Base-by-base conservation (phyloP, 2,797 vertebrate species). In the Hippocampus kuda region DNA sequence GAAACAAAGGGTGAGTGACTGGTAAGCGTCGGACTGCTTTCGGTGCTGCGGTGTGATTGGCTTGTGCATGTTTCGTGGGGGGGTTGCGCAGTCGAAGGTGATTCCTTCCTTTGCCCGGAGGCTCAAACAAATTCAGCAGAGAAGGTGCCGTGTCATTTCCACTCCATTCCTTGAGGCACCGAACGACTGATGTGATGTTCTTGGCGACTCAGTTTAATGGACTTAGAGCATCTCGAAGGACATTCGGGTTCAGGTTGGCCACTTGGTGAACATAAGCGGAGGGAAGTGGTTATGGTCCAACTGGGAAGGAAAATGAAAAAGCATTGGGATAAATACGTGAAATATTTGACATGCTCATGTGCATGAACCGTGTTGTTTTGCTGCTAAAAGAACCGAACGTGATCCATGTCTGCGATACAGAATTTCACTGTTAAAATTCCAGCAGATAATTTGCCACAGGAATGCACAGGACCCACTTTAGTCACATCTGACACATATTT, bases 141-240 rank as follows among this genome's bases (percentile, higher is more conserved):
- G 24, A 62, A 20, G 27, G 18, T 63, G 46, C 75, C 74, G 68
- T 66, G 57, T 75, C 65, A 73, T 65, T 68, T 75, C 59, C 60
- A 65, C 13, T 13, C 48, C 53, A 48, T 64, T 59, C 77, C 84
- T 79, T 68, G 54, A 75, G 81, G 84, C 78, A 24, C 44, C 20
- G 1, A 59, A 38, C 76, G 79, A 78, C 71, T 82, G 72, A 74
- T 82, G 76, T 57, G 72, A 71, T 71, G 71, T 75, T 69, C 69
- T 72, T 69, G 30, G 68, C 80, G 75, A 82, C 78, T 76, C 46
- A 63, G 51, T 62, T 70, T 84, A 83, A 87, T 83, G 63, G 73
- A 79, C 76, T 82, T 75, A 59, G 69, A 65, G 69, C 57, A 73
- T 77, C 73, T 80, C 70, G 0, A 16, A 66, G 68, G 73, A 79